Evolutionary conservation across 2,113 vertebrate species (phyloP).

Genomic region (Sphyrna mokarran): DNA sequence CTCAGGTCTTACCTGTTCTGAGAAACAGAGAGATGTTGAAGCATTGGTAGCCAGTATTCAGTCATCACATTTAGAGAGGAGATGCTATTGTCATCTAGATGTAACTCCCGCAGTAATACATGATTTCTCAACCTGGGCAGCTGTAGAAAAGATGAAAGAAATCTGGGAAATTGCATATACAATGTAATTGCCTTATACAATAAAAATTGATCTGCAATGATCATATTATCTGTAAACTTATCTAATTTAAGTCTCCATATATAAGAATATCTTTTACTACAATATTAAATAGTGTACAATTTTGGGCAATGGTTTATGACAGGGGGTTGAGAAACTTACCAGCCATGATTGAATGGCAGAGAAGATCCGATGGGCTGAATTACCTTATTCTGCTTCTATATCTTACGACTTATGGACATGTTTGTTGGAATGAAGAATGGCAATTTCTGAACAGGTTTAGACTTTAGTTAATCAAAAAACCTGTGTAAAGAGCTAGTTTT

Average conservation of each 20-base stretch:
- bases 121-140: conserved; percentile 73
- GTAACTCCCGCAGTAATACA: conserved; percentile 77
- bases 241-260: background rate
- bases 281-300: background rate
- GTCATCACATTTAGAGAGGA: conserved; percentile 58
- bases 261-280: background rate
- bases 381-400: too few species aligned
- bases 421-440: background rate
- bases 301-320: background rate
- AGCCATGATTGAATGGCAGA: too few species aligned
- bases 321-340: too few species aligned
- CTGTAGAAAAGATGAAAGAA: conserved; percentile 49
- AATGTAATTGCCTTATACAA: background rate
- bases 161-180: background rate
- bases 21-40: conserved; percentile 64
- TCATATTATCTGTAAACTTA: background rate
- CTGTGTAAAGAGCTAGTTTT: background rate
- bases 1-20: conserved; percentile 72
- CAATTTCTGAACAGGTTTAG: background rate
- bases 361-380: too few species aligned
- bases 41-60: conserved; percentile 76
- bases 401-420: background rate
- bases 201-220: background rate
- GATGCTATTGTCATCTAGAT: conserved; percentile 82
- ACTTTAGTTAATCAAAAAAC: background rate